Evolutionary conservation across 2,888 invertebrate genomes (phyloP), one percentile per base, ranked within the genome.

Genomic region (Pocota personata): DNA sequence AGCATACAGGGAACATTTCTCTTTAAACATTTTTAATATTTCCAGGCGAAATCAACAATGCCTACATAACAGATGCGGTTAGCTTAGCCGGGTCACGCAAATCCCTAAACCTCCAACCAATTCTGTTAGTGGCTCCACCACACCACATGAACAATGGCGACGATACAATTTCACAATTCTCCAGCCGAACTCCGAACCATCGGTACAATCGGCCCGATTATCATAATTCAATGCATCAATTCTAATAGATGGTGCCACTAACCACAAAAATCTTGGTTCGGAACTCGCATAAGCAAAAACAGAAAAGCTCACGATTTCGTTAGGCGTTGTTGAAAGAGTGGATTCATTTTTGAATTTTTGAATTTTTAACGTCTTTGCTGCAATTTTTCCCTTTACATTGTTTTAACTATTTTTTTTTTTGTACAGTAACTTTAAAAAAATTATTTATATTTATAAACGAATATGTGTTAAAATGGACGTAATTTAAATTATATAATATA

Each of bases 41-140:
- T 92, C 94, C 93, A 97, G 97, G 97, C 87, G 97, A 97, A 93
- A 96, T 97, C 88, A 97, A 97, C 93, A 95, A 96, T 89, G 97
- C 96, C 6, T 97, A 96, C 92, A 95, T 97, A 82, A 96, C 96
- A 12, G 98, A 98, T 91, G 96, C 95, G 27, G 96, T 96, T 87
- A 97, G 97, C 88, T 95, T 97, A 66, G 96, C 96, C 8, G 96
- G 96, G 0, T 97, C 97, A 0, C 94, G 97, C 72, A 97, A 97
- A 92, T 97, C 97, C 0, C 93, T 97, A 6, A 97, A 97, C 66
- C 93, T 98, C 8, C 97, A 97, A 92, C 97, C 98, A 1, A 97
- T 98, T 7, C 93, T 98, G 62, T 93, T 98, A 89, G 92, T 92
- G 66, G 91, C 92, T 35, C 92, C 92, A 77, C 92, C 92, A 2